phyloP scores from a whole-genome alignment of 2,888 invertebrate species.

The Lutraria lutraria region DNA sequence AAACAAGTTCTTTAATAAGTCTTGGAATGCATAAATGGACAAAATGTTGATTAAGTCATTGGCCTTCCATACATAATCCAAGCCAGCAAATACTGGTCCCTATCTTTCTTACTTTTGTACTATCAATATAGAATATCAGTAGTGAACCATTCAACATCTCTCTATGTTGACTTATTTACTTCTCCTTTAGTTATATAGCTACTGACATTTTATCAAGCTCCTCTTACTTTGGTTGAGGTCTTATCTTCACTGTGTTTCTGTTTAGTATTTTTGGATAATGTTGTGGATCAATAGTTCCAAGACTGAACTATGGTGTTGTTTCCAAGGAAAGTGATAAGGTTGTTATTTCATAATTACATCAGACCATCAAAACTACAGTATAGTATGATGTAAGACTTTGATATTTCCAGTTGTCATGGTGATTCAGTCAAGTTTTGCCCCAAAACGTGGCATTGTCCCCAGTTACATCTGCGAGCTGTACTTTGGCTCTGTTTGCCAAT shows the following conservation, averaged over 20 bases:
- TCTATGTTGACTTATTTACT: constrained; percentile 22
- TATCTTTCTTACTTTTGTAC: not conserved
- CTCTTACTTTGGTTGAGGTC: constrained; percentile 29
- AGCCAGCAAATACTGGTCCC: too few species aligned
- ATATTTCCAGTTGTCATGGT: constrained; percentile 25
- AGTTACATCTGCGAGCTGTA: constrained; percentile 41
- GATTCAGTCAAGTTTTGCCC: constrained; percentile 24
- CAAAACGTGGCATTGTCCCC: constrained; percentile 41
- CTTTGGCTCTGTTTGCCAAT: constrained; percentile 49
- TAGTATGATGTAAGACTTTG: constrained; percentile 19
- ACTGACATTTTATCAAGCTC: constrained; percentile 40
- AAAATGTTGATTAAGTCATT: constrained; percentile 13
- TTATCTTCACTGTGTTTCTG: constrained; percentile 22
- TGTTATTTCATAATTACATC: constrained; percentile 42
- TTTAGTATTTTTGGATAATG: constrained; percentile 1
- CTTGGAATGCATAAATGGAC: not conserved
- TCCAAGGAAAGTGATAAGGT: constrained; percentile 42
- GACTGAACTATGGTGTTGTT: constrained; percentile 59
- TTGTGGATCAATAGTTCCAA: constrained; percentile 32
- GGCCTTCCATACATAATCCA: not conserved
- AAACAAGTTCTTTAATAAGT: not conserved
- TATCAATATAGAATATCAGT: constrained; percentile 41
- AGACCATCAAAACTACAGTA: too few species aligned
- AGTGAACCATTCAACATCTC: constrained; percentile 28
- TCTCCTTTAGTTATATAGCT: constrained; percentile 26